Base-by-base conservation (phyloP, 1,140 invertebrate genomes). In the Lordiphosa mommai region DNA sequence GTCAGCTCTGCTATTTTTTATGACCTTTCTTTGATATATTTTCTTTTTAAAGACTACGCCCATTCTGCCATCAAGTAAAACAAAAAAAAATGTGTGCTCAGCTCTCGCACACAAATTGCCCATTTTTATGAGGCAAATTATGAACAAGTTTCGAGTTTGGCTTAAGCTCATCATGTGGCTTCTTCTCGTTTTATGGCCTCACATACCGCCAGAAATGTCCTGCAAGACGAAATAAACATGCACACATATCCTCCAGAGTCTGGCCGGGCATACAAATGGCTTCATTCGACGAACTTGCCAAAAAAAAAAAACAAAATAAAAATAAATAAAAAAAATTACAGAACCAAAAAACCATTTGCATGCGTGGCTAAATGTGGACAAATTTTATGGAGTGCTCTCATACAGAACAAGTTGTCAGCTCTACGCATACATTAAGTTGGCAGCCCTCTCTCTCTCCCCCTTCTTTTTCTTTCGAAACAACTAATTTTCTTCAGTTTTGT, bases 111-210 rank as follows among this genome's bases (percentile, higher is more conserved):
- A 44, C 67, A 72, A 72, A 77, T 79, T 79, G 68, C 46, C 68
- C 58, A 68, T 72, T 64, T 72, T 72, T 58, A 79, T 72, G 58
- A 60, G 55, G 58, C 73, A 77, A 69, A 79, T 77, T 68, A 72
- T 58, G 59, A 57, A 9, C 55, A 68, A 63, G 47, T 79, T 71
- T 60, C n/a, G 49, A 43, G 50, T 63, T 49, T 68, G 46, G 38
- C 41, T 59, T 59, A 51, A 32, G 48, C 47, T 60, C 16, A 34
- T 38, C 51, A 60, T 40, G 41, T 53, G 53, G 49, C 40, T 16
- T 16, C 58, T 41, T 30, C 9, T 27, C 51, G 30, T 32, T 52
- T 34, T 65, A 34, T 23, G 17, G 23, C 5, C 43, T 36, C 36
- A 40, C 33, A 29, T 32, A 40, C 49, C 32, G 20, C n/a, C 48